Evolutionary conservation across 1,140 invertebrate species (phyloP).

Genomic region (Eulimnadia texana): DNA sequence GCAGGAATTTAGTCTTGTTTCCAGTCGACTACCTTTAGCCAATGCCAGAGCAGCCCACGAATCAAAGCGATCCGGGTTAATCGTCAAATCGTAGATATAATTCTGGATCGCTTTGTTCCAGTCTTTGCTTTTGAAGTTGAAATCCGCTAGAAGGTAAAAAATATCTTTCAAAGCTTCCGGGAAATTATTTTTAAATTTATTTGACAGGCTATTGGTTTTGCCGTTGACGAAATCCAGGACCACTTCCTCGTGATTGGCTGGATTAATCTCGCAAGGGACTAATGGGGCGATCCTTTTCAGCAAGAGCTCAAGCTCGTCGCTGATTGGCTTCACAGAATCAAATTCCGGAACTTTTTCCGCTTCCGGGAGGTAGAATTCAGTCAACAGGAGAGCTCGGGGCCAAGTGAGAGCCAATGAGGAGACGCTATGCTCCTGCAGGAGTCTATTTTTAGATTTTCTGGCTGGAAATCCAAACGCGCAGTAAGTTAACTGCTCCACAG

Average conservation of each 20-base stretch:
- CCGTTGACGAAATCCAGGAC: slow-evolving; percentile 51
- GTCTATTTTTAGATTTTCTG: slow-evolving; percentile 23
- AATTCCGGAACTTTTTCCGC: slow-evolving; percentile 66
- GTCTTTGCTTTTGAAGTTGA: slow-evolving; percentile 78
- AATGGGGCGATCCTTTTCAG: slow-evolving; percentile 57
- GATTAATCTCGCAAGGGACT: slow-evolving; percentile 50
- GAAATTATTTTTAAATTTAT: slow-evolving; percentile 34
- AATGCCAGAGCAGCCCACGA: slow-evolving; percentile 79
- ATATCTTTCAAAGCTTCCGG: slow-evolving; percentile 39
- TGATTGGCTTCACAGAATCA: slow-evolving; percentile 59
- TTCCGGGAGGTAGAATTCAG: slow-evolving; percentile 54
- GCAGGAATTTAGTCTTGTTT: slow-evolving; percentile 62
- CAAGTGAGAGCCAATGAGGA: slow-evolving; percentile 56
- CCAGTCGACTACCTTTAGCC: slow-evolving; percentile 61
- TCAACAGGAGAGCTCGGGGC: slow-evolving; percentile 58
- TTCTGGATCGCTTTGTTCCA: slow-evolving; percentile 56
- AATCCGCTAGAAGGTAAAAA: slow-evolving; percentile 80
- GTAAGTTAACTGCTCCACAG: not conserved
- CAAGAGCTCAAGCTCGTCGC: slow-evolving; percentile 56
- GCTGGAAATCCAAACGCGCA: not conserved
- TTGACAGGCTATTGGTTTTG: slow-evolving; percentile 30
- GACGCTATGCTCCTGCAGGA: slow-evolving; percentile 65
- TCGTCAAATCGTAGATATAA: slow-evolving; percentile 65
- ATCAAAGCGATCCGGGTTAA: slow-evolving; percentile 62
- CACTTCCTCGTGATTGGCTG: slow-evolving; percentile 37